phyloP scores from a whole-genome alignment of 2,797 vertebrate genomes.

The Glyptemys insculpta region DNA sequence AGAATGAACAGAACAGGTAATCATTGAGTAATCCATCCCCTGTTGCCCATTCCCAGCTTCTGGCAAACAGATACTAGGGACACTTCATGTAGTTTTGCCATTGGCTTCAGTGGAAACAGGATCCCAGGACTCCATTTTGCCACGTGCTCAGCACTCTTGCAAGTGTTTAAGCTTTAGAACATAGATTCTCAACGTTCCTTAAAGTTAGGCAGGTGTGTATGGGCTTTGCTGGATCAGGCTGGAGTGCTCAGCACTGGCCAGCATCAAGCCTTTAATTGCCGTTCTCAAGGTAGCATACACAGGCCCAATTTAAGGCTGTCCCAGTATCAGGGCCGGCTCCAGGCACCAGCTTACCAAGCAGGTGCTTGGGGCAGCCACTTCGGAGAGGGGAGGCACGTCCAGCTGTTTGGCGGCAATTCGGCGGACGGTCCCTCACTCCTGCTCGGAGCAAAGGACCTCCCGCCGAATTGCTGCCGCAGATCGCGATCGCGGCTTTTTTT shows the following conservation, averaged over 20 bases:
- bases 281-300: fast-evolving
- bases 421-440: too few species aligned
- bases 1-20: too few species aligned
- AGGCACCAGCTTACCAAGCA: too few species aligned
- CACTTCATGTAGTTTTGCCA: not conserved
- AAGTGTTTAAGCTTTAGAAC: fast-evolving
- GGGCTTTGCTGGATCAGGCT: not conserved
- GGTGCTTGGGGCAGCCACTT: too few species aligned
- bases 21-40: too few species aligned
- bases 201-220: fast-evolving
- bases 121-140: fast-evolving
- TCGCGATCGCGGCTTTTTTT: too few species aligned
- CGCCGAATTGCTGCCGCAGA: too few species aligned
- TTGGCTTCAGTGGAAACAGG: fast-evolving
- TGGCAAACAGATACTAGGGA: too few species aligned
- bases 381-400: too few species aligned
- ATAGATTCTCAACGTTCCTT: not conserved
- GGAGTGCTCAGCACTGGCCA: fast-evolving
- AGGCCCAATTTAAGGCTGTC: not conserved
- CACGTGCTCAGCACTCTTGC: not conserved
- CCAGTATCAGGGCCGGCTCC: fast-evolving
- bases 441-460: too few species aligned
- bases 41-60: too few species aligned
- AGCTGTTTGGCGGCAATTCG: too few species aligned
- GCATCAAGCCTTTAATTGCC: not conserved